These are phyloP conservation scores for Stenopsyche tienmushanensis DNA, from an alignment of 1,140 invertebrate species.

Conservation along the genomic window DNA sequence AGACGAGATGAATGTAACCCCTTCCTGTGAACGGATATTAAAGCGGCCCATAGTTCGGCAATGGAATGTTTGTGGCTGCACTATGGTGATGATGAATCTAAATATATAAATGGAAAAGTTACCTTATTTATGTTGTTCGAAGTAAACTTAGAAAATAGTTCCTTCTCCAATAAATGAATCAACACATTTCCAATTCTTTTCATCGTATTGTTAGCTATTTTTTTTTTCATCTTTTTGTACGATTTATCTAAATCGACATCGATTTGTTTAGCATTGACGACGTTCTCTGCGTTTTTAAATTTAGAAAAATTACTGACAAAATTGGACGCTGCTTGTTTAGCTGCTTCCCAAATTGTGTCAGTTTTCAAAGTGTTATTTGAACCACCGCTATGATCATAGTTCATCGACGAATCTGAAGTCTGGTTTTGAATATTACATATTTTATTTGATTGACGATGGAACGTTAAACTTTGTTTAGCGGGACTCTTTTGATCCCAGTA, in stretches of 20 bases:
- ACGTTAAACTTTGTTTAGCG: background rate
- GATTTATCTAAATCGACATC: background rate
- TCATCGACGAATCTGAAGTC: background rate
- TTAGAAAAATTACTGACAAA: background rate
- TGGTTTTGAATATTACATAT: background rate
- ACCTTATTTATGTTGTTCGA: background rate
- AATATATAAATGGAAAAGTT: too few species aligned
- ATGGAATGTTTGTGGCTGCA: too few species aligned
- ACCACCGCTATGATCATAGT: background rate
- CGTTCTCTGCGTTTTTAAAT: background rate
- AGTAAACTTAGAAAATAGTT: background rate
- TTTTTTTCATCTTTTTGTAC: background rate
- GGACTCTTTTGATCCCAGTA: background rate
- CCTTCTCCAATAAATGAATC: background rate
- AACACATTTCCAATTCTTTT: slow-evolving; percentile 5
- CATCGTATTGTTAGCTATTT: background rate
- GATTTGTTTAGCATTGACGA: background rate
- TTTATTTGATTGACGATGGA: background rate
- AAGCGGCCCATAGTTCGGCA: too few species aligned
- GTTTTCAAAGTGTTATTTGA: background rate
- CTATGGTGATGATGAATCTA: too few species aligned
- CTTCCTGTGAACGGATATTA: too few species aligned
- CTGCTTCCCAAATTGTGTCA: background rate
- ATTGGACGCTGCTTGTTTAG: background rate
- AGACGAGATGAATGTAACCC: too few species aligned